phyloP scores from a whole-genome alignment of 1,140 invertebrate species.

The Calliopsis andreniformis region DNA sequence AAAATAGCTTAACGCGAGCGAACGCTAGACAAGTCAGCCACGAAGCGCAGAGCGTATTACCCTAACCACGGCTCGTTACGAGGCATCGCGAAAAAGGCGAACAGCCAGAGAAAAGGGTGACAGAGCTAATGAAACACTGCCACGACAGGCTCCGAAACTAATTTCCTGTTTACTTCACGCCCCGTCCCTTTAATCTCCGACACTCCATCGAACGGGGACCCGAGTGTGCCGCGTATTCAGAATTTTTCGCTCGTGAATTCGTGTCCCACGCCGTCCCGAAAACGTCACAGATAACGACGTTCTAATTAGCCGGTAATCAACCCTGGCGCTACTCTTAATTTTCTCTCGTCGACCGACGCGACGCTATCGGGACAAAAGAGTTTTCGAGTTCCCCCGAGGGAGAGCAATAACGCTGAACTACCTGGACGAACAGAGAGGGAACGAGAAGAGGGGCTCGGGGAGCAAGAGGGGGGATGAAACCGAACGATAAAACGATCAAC shows the following conservation, averaged over 20 bases:
- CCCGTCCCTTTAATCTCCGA: conserved; percentile 28
- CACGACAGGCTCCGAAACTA: conserved; percentile 8
- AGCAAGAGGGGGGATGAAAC: background rate
- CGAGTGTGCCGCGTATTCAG: background rate
- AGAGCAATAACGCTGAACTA: conserved; percentile 19
- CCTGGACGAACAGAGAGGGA: no score
- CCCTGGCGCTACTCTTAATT: conserved; percentile 27
- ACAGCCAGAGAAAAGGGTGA: no score
- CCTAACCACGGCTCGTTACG: no score
- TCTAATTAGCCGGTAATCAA: conserved; percentile 48
- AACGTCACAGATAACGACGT: conserved; percentile 44
- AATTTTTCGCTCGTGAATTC: conserved; percentile 6
- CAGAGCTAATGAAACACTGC: no score
- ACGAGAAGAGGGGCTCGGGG: background rate
- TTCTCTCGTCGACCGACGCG: conserved; percentile 10
- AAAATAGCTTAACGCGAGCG: no score
- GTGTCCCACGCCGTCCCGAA: conserved; percentile 10
- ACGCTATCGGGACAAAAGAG: conserved; percentile 10
- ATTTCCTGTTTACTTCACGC: conserved; percentile 39
- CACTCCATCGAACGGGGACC: conserved; percentile 5
- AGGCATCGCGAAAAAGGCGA: no score
- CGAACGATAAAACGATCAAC: conserved; percentile 49
- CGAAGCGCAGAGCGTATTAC: no score
- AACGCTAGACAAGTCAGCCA: no score
- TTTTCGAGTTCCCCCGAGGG: conserved; percentile 1